These are phyloP conservation scores for Luperina nickerlii DNA, from an alignment of 2,888 invertebrate genomes.

Conservation along the genomic window DNA sequence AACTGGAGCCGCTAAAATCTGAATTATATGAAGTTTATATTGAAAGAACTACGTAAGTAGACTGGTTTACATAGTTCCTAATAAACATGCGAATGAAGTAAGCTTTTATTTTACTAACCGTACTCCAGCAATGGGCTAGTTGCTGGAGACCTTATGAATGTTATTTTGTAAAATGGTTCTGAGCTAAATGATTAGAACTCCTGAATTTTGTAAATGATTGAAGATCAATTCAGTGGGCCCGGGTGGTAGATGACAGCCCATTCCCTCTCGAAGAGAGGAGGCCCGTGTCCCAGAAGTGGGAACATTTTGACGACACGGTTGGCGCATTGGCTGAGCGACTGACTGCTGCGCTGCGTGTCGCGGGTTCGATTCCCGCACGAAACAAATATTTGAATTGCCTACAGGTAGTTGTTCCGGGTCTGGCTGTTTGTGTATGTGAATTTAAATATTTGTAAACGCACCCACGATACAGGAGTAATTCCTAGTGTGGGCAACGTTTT, in stretches of 20 bases:
- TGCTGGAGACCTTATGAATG: neutral
- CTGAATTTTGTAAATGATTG: neutral
- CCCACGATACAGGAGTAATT: too few species aligned
- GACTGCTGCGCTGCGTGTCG: too few species aligned
- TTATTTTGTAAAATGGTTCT: neutral
- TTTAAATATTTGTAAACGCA: too few species aligned
- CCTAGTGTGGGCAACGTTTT: too few species aligned
- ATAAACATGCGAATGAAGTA: neutral
- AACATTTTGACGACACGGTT: neutral
- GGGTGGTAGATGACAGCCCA: neutral
- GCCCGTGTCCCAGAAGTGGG: neutral
- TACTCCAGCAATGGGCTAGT: neutral
- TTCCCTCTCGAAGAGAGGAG: neutral
- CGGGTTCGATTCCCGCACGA: too few species aligned
- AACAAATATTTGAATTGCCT: too few species aligned
- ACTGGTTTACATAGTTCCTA: neutral
- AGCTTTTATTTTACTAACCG: conserved; percentile 21
- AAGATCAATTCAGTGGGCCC: neutral
- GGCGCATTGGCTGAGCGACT: too few species aligned
- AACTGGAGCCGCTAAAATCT: conserved; percentile 6
- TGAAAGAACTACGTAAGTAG: conserved; percentile 82
- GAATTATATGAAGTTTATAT: conserved; percentile 76
- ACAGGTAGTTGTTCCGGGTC: too few species aligned
- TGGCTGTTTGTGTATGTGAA: too few species aligned
- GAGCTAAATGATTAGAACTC: neutral